Percentiles rank a stretch among this genome's conserved stretches.
Evolutionary conservation across 2,797 vertebrate species (phyloP).

Genomic region (Malacoraja senta): DNA sequence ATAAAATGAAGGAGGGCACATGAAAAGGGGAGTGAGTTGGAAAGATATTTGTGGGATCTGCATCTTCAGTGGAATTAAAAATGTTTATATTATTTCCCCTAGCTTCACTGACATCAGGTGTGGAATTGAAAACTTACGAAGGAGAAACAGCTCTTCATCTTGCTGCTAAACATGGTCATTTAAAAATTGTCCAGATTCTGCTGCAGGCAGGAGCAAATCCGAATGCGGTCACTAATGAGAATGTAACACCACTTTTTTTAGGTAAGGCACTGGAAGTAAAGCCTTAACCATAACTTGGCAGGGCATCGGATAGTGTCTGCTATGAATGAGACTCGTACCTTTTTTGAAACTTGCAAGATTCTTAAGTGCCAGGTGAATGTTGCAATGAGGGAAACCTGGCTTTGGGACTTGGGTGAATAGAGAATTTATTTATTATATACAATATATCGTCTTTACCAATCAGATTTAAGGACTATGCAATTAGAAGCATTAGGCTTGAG

Average conservation of each 20-base stretch:
- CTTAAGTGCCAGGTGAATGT: neutral
- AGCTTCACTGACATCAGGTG: constrained; percentile 59
- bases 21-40: neutral
- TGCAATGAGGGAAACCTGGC: neutral
- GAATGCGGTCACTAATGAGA: constrained; percentile 68
- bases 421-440: too few relatives aligned
- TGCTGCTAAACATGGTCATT: constrained; percentile 65
- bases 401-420: too few relatives aligned
- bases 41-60: neutral
- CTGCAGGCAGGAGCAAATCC: constrained; percentile 65
- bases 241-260: constrained; percentile 75
- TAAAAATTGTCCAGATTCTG: constrained; percentile 59
- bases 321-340: too few relatives aligned
- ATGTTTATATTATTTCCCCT: constrained; percentile 9
- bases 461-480: too few relatives aligned
- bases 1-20: neutral
- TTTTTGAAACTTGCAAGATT: neutral
- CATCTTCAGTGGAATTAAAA: neutral
- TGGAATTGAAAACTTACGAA: constrained; percentile 74
- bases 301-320: neutral
- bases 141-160: constrained; percentile 75
- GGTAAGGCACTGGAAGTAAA: constrained; percentile 55
- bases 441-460: too few relatives aligned
- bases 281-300: neutral
- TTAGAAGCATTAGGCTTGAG: too few relatives aligned